Conservation (phyloP, 2,797 vertebrate species). For the Eptatretus atami region DNA sequence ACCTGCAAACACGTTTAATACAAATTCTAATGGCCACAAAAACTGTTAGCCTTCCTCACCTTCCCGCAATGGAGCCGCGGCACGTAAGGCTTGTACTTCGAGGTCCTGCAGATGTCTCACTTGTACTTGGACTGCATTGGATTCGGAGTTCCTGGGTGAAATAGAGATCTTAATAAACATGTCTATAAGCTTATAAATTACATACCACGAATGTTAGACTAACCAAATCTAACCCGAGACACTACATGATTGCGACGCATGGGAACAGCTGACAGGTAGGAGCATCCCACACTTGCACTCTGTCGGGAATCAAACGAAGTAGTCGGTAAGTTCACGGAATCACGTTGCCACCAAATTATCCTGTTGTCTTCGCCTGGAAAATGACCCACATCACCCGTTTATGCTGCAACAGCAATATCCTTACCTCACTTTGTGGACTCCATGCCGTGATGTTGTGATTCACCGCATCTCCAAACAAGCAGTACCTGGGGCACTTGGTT, state of each 20-base stretch:
- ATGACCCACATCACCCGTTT: neutral
- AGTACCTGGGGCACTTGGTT: slow-evolving; percentile 69
- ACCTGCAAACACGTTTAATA: too few relatives aligned
- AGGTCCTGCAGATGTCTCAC: slow-evolving; percentile 41
- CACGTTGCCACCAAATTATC: too few relatives aligned
- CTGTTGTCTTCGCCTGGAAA: too few relatives aligned
- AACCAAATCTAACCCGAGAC: neutral
- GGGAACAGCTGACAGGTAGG: neutral
- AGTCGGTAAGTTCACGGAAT: too few relatives aligned
- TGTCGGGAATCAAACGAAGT: too few relatives aligned
- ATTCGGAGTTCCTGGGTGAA: slow-evolving; percentile 31
- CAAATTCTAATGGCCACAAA: too few relatives aligned
- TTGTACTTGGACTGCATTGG: slow-evolving; percentile 30
- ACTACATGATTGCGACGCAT: neutral
- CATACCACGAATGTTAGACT: too few relatives aligned
- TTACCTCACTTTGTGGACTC: slow-evolving; percentile 53
- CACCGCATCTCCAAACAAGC: slow-evolving; percentile 57
- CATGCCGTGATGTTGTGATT: slow-evolving; percentile 63
- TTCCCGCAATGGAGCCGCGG: slow-evolving; percentile 31
- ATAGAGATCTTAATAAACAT: neutral
- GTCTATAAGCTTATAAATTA: too few relatives aligned
- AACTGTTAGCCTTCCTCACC: slow-evolving; percentile 14
- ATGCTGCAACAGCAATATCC: neutral
- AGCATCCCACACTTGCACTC: neutral
- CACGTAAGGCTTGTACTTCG: slow-evolving; percentile 25